Evolutionary conservation across 2,113 vertebrate species (phyloP).

Genomic region (Eurypyga helias): DNA sequence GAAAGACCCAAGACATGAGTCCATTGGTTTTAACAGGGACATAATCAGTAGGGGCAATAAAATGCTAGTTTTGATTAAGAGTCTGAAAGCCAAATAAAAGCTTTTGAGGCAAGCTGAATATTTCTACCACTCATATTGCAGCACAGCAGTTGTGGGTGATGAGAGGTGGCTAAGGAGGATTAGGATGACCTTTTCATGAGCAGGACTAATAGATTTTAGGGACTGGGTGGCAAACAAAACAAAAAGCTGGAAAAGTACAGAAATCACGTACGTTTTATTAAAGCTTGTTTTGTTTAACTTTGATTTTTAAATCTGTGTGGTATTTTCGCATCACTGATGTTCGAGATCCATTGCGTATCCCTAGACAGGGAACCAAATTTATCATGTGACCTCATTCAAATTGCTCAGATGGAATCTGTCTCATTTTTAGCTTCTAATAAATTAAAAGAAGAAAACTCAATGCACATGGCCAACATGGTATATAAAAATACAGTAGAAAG

Average conservation of each 20-base stretch:
- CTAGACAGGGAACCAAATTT: neutral
- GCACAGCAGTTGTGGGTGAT: neutral
- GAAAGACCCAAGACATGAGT: neutral
- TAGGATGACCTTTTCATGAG: conserved; percentile 59
- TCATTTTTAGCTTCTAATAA: conserved; percentile 7
- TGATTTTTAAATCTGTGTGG: conserved; percentile 29
- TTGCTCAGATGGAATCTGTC: neutral
- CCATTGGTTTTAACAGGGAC: neutral
- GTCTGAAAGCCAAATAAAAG: conserved; percentile 49
- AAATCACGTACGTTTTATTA: neutral
- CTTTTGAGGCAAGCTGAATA: conserved; percentile 53
- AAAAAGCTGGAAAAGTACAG: conserved; percentile 23
- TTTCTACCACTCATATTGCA: conserved; percentile 47
- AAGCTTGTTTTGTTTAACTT: conserved; percentile 30
- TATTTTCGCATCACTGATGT: neutral
- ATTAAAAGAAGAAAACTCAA: neutral
- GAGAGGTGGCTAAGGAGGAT: conserved; percentile 14
- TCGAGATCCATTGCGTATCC: neutral
- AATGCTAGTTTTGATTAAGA: conserved; percentile 57
- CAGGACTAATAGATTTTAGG: conserved; percentile 59
- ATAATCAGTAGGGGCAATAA: conserved; percentile 41
- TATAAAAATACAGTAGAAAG: neutral
- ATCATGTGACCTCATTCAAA: neutral
- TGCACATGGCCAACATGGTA: neutral
- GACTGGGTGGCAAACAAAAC: conserved; percentile 50